Evolutionary conservation across 2,113 vertebrate species (phyloP).

Genomic region (Sylvilagus bachmani): DNA sequence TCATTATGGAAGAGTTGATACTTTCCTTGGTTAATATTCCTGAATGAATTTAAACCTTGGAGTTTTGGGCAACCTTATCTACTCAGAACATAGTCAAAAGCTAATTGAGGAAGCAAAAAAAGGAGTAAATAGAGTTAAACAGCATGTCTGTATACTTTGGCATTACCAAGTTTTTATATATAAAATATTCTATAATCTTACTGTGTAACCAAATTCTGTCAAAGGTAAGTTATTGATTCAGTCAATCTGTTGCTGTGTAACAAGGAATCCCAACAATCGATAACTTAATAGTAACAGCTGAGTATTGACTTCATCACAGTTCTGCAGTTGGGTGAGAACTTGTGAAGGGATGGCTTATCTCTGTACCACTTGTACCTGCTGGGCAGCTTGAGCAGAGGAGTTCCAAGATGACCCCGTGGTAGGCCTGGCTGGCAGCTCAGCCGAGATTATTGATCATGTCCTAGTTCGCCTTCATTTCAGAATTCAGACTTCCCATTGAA

Average conservation of each 20-base stretch:
- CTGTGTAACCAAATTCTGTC: not conserved
- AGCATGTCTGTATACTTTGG: not conserved
- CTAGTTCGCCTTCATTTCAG: not conserved
- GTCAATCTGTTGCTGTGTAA: constrained; percentile 42
- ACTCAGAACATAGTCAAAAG: not conserved
- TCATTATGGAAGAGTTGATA: not conserved
- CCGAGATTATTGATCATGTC: not conserved
- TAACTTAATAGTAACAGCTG: not conserved
- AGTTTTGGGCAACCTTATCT: constrained; percentile 9
- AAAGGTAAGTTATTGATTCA: not conserved
- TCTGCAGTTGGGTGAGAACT: not conserved
- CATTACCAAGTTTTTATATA: not conserved
- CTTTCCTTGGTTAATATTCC: not conserved
- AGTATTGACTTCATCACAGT: not conserved
- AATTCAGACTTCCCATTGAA: not conserved
- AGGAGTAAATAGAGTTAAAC: not conserved
- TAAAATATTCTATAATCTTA: not conserved
- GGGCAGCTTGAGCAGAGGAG: not conserved
- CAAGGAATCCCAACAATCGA: not conserved
- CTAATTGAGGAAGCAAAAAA: constrained; percentile 12
- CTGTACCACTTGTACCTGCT: not conserved
- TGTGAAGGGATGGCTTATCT: not conserved
- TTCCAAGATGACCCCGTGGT: not conserved
- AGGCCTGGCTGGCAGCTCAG: not conserved
- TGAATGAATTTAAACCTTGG: not conserved